Base-by-base conservation (phyloP, 2,888 invertebrate species). In the Trissonchulus latispiculum region DNA sequence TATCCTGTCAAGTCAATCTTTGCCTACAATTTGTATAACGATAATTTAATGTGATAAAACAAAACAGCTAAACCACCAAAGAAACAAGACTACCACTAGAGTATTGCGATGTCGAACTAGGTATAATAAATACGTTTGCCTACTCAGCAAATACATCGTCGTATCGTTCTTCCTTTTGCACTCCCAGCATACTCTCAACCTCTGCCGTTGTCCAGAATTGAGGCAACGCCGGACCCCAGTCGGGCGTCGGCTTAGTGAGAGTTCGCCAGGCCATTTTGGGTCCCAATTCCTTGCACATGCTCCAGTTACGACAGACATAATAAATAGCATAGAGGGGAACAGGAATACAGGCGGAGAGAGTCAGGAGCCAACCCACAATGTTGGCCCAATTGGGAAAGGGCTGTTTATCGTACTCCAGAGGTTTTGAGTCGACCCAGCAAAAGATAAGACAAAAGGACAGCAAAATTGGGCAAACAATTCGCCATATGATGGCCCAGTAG, bases 401-500 rank as follows among this genome's bases (percentile, higher is more conserved):
- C 78, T 90, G 89, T 72, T 84, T 85, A 61, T 87, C 89, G 79
- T 90, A 90, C 2, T 83, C 80, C 0, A 89, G 88, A 0, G 88
- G 82, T 23, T 85, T 82, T 85, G 89, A 89, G 76, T 88, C 87
- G 1, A 85, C 82, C 84, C 90, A 88, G 73, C 90, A 89, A 81
- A 91, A 91, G 3, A 87, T 83, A 75, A 91, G 86, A 67, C 91
- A 88, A 36, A 85, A 88, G 80, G 89, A 35, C 75, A 90, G 87
- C 37, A 88, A 86, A 29, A 87, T 62, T 2, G 91, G 91, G 3
- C 89, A 88, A 0, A 90, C 82, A 69, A 88, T 84, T 15, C 87
- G 86, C 91, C 91, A 91, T 67, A 87, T 87, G 28, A 86, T 78
- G 83, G 87, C 88, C 91, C 91, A 91, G 79, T 89, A 90, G 76